These are phyloP conservation scores for Melanerpes formicivorus DNA, from an alignment of 2,113 vertebrate species.

Conservation along the genomic window DNA sequence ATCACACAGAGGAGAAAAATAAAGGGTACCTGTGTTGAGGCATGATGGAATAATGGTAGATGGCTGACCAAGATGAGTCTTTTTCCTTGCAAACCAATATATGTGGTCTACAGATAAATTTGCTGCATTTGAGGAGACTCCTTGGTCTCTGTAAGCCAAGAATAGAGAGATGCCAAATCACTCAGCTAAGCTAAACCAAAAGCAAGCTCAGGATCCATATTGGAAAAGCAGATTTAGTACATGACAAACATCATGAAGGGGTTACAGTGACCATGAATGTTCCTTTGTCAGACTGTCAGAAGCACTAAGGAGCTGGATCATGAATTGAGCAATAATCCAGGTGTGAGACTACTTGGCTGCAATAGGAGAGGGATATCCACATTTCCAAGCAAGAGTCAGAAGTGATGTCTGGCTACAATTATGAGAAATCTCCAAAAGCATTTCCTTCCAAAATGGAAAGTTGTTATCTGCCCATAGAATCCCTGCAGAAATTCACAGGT, in stretches of 20 bases:
- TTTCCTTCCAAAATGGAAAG: neutral
- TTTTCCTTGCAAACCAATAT: neutral
- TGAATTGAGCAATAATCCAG: neutral
- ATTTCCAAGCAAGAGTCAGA: neutral
- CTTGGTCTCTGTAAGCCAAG: neutral
- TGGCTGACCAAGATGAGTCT: neutral
- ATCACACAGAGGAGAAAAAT: neutral
- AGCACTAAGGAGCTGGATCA: neutral
- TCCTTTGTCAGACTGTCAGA: neutral
- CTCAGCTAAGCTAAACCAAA: neutral
- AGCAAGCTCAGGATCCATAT: neutral
- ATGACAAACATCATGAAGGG: neutral
- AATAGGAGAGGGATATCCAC: neutral
- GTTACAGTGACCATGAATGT: neutral
- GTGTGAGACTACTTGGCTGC: neutral
- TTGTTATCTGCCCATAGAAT: neutral
- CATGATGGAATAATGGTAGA: neutral
- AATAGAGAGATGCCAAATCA: neutral
- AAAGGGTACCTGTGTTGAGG: neutral
- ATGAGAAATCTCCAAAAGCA: neutral
- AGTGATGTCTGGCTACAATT: neutral
- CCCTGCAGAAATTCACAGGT: neutral
- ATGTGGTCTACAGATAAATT: neutral
- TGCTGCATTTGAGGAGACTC: neutral
- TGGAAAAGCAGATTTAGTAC: neutral